Evolutionary conservation across 2,113 vertebrate species (phyloP).

Genomic region (Rhinolophus sinicus): DNA sequence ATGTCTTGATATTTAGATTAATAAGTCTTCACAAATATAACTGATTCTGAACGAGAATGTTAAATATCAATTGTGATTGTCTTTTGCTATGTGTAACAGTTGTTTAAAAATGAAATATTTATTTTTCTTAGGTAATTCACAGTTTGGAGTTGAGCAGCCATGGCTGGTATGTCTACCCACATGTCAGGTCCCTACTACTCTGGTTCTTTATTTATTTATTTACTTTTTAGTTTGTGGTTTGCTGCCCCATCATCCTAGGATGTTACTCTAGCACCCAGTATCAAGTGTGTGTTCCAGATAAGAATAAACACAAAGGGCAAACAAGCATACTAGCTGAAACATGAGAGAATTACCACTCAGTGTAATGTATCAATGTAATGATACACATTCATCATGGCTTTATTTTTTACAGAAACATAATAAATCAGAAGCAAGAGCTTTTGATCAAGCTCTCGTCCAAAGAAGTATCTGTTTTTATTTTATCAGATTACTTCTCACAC

Average conservation of each 20-base stretch:
- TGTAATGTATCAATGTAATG: neutral
- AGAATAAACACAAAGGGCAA: neutral
- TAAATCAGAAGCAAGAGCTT: neutral
- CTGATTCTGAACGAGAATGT: neutral
- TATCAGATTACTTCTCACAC: neutral
- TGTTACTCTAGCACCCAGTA: neutral
- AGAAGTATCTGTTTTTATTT: neutral
- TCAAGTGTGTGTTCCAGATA: neutral
- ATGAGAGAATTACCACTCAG: neutral
- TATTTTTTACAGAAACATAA: neutral
- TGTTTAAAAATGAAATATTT: neutral
- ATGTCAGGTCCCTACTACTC: neutral
- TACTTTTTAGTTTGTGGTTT: neutral
- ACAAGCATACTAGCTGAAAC: neutral
- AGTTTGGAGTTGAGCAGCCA: neutral
- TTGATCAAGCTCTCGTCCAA: rapidly evolving
- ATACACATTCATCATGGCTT: neutral
- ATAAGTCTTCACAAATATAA: neutral
- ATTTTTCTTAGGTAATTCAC: neutral
- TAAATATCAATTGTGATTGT: neutral
- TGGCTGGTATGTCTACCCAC: neutral
- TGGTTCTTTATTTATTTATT: neutral
- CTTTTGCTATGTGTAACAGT: neutral
- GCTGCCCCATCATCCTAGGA: neutral
- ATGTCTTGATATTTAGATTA: neutral